phyloP scores from a whole-genome alignment of 1,140 invertebrate genomes.

The Chelonus insularis region DNA sequence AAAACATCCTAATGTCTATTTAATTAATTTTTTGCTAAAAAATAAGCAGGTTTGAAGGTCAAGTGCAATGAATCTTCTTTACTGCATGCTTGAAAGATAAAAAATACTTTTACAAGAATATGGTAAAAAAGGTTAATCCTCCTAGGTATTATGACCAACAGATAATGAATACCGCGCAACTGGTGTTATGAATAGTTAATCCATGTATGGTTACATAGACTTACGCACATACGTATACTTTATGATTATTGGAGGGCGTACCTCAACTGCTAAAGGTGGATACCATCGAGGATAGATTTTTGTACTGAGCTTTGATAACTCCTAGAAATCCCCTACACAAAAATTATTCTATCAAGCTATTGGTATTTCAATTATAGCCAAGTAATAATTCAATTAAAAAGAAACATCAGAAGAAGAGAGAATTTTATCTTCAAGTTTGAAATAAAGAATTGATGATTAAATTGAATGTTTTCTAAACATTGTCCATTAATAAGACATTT shows the following conservation, averaged over 20 bases:
- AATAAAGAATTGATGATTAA: no score
- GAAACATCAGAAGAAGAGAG: no score
- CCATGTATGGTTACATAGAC: constrained; percentile 17
- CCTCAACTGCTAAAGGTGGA: constrained; percentile 31
- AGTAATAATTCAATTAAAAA: no score
- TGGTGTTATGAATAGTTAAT: constrained; percentile 46
- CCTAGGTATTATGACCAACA: constrained; percentile 32
- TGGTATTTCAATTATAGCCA: no score
- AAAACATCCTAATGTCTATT: no score
- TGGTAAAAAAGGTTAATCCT: constrained; percentile 42
- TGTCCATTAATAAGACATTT: no score
- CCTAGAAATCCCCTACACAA: no score
- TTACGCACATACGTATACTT: constrained; percentile 31
- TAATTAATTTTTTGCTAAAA: neutral
- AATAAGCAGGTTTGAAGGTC: constrained; percentile 9
- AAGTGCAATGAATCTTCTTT: constrained; percentile 2
- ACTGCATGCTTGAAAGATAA: constrained; percentile 21
- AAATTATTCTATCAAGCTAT: no score
- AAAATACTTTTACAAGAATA: constrained; percentile 36
- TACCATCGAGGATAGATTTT: no score
- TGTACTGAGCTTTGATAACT: no score
- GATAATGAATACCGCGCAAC: constrained; percentile 50
- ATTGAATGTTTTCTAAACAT: no score
- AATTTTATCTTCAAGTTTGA: no score
- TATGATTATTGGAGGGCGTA: constrained; percentile 50